Evolutionary conservation across 2,113 vertebrate species (phyloP).

Genomic region (Pontoporia blainvillei): DNA sequence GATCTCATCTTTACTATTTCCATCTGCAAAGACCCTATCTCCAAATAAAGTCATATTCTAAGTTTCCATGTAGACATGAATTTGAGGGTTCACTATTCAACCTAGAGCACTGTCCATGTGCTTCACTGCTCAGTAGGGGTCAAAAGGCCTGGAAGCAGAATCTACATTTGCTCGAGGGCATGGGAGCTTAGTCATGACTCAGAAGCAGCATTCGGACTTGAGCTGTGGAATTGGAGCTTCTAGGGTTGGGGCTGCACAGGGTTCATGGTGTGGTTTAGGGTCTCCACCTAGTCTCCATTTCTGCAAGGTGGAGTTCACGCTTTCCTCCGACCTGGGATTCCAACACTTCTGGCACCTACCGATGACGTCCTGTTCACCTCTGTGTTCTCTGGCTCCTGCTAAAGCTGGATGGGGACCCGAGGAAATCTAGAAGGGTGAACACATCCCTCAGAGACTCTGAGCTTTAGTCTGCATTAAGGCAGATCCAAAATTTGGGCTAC

Average conservation of each 20-base stretch:
- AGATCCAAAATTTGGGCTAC: background rate
- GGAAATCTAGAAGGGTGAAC: background rate
- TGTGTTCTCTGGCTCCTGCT: background rate
- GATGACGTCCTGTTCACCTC: too few species aligned
- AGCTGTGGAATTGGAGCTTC: background rate
- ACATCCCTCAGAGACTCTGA: background rate
- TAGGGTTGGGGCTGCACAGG: background rate
- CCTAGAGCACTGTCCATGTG: background rate
- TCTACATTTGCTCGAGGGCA: fast-evolving
- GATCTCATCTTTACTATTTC: background rate
- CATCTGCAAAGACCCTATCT: background rate
- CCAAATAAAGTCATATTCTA: background rate
- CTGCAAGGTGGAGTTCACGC: fast-evolving
- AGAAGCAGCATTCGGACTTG: background rate
- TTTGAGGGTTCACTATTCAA: background rate
- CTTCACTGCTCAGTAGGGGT: background rate
- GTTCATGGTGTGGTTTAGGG: background rate
- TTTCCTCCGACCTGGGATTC: too few species aligned
- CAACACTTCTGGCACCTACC: fast-evolving
- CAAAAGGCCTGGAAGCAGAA: background rate
- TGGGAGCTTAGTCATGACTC: fast-evolving
- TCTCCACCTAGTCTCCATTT: fast-evolving
- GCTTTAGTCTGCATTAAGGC: background rate
- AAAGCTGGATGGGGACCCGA: background rate
- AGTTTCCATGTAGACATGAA: background rate